Base-by-base conservation (phyloP, 2,888 invertebrate species). In the Rotaria macrura region DNA sequence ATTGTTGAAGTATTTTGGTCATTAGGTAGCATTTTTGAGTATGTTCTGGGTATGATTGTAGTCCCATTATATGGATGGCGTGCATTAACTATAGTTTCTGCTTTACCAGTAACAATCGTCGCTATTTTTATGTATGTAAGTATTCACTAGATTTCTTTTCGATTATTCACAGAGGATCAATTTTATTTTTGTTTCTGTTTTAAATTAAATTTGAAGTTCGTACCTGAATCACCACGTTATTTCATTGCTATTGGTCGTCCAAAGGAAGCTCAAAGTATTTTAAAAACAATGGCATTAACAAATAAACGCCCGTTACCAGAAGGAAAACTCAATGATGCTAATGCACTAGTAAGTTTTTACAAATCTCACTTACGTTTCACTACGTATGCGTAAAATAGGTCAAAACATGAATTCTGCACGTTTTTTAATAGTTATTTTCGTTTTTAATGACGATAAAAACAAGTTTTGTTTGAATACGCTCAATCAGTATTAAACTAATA, bases 1-100 rank as follows among this genome's bases (percentile, higher is more conserved):
- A 92, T 97, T 88, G 93, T 97, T 87, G 97, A 97, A 93, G 95
- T 96, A 92, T 97, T 97, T 92, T 97, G 96, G 97, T 96, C 96
- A 1, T 92, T 97, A 79, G 97, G 97, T 55, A 95, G 96, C 20
- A 96, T 96, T 90, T 93, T 96, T 89, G 96, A 96, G 92, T 96
- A 96, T 84, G 93, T 95, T 38, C 92, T 97, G 87, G 96, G 96
- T 25, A 92, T 96, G 88, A 93, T 95, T 55, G 94, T 97, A 86
- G 96, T 96, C 95, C 96, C 96, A 2, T 94, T 94, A 0, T 92
- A 95, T 88, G 96, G 96, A 79, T 96, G 96, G 93, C 93, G 95
- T 89, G 96, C 95, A 94, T 93, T 97, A 54, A 92, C 97, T 34
- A 95, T 94, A n/a, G 92, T 96, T n/a, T 96, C 96, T 0, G 94